Evolutionary conservation across 2,797 vertebrate species (phyloP).

Genomic region (Chelon auratus): DNA sequence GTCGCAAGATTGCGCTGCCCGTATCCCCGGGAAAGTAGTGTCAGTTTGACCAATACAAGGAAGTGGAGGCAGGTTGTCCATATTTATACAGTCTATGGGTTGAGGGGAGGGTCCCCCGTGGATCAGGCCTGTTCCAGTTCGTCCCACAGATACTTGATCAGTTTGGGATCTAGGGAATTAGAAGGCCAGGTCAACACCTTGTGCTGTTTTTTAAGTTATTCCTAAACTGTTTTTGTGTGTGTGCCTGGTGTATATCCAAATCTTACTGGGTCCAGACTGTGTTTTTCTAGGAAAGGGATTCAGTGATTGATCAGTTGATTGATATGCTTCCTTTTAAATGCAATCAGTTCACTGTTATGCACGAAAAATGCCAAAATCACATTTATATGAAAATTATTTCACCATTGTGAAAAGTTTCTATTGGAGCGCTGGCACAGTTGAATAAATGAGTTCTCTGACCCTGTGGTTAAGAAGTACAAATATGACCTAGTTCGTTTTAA

Average conservation of each 20-base stretch:
- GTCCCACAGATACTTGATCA: not conserved
- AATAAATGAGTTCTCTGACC: slow-evolving; percentile 42
- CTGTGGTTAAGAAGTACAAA: slow-evolving; percentile 65
- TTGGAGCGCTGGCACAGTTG: slow-evolving; percentile 6
- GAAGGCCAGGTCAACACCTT: too few species aligned
- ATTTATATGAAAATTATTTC: slow-evolving; percentile 12
- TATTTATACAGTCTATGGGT: too few species aligned
- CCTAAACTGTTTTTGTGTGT: too few species aligned
- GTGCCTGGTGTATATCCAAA: too few species aligned
- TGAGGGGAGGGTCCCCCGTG: too few species aligned
- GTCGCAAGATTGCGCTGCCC: too few species aligned
- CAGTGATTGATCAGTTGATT: not conserved
- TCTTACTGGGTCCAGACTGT: too few species aligned
- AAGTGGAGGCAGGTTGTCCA: too few species aligned
- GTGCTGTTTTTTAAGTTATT: too few species aligned
- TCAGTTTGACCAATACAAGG: too few species aligned
- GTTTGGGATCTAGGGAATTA: not conserved
- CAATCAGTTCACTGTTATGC: not conserved
- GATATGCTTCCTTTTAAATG: slow-evolving; percentile 1
- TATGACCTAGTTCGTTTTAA: slow-evolving; percentile 63
- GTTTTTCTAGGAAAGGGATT: not conserved
- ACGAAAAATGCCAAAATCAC: not conserved
- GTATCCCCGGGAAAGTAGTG: too few species aligned
- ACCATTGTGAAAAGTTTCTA: slow-evolving; percentile 7
- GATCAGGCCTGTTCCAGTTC: too few species aligned